These are phyloP conservation scores for Drosophila subsilvestris DNA, from an alignment of 2,888 invertebrate species.

Conservation along the genomic window DNA sequence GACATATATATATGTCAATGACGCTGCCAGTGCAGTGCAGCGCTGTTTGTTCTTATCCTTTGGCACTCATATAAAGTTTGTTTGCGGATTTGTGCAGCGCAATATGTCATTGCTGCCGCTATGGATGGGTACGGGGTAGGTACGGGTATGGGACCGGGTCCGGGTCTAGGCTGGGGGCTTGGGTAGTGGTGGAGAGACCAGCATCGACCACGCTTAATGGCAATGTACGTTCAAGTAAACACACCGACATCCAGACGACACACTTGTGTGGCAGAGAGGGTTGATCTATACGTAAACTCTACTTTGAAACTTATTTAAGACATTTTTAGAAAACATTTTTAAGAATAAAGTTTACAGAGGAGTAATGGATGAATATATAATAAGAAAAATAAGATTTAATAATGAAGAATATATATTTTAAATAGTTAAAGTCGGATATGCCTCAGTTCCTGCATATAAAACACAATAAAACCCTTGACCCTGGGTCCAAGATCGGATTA, in stretches of 20 bases:
- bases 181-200: slow-evolving; percentile 28
- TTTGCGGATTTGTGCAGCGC: slow-evolving; percentile 80
- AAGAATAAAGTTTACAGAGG: neutral
- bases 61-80: slow-evolving; percentile 78
- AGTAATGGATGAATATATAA: too few species aligned
- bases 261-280: slow-evolving; percentile 53
- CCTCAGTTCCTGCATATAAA: too few species aligned
- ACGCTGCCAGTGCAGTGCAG: slow-evolving; percentile 50
- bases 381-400: too few species aligned
- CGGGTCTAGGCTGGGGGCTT: neutral
- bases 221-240: slow-evolving; percentile 75
- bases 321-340: too few species aligned
- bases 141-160: neutral
- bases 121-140: slow-evolving; percentile 35
- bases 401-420: too few species aligned
- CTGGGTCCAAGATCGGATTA: too few species aligned
- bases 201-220: slow-evolving; percentile 73
- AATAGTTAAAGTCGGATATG: too few species aligned
- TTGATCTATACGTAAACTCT: neutral
- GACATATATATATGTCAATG: slow-evolving; percentile 75
- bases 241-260: slow-evolving; percentile 12
- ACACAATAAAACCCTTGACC: too few species aligned
- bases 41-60: slow-evolving; percentile 75
- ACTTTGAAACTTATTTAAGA: too few species aligned
- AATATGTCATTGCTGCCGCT: slow-evolving; percentile 74